Conservation (phyloP, 2,797 vertebrate species). For the Oreochromis grahami region DNA sequence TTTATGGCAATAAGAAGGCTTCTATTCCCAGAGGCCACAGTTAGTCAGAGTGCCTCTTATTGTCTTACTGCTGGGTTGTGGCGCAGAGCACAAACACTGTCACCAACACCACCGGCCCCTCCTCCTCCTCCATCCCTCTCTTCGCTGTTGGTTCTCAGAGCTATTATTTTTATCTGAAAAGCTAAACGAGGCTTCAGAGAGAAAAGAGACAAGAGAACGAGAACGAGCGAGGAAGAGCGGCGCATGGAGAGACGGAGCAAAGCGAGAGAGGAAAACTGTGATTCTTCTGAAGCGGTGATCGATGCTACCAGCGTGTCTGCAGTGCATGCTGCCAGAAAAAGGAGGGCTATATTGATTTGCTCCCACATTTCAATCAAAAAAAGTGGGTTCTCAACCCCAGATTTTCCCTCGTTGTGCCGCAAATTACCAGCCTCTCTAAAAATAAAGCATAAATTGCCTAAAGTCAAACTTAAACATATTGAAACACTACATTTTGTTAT, state of each 20-base stretch:
- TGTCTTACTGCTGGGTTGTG: slow-evolving; percentile 59
- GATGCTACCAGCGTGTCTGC: slow-evolving; percentile 67
- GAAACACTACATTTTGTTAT: slow-evolving; percentile 1
- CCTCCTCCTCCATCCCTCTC: neutral
- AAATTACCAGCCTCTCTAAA: slow-evolving; percentile 25
- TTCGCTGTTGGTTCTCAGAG: slow-evolving; percentile 56
- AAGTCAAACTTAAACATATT: slow-evolving; percentile 19
- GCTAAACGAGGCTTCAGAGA: slow-evolving; percentile 49
- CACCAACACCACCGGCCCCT: slow-evolving; percentile 23
- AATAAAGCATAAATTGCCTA: slow-evolving; percentile 17
- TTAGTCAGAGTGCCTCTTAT: slow-evolving; percentile 60
- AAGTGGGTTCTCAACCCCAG: slow-evolving; percentile 27
- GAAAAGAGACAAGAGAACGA: slow-evolving; percentile 26
- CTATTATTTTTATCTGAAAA: slow-evolving; percentile 73
- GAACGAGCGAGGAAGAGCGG: slow-evolving; percentile 5
- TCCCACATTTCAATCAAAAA: slow-evolving; percentile 59
- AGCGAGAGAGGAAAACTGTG: slow-evolving; percentile 56
- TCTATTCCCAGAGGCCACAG: slow-evolving; percentile 63
- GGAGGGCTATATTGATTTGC: slow-evolving; percentile 67
- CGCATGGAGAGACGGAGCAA: slow-evolving; percentile 25
- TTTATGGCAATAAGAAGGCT: slow-evolving; percentile 63
- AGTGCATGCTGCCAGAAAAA: slow-evolving; percentile 50
- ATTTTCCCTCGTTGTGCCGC: slow-evolving; percentile 20
- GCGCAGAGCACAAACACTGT: slow-evolving; percentile 60
- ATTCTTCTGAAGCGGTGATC: slow-evolving; percentile 72